These are phyloP conservation scores for Donacobius atricapilla DNA, from an alignment of 2,113 vertebrate genomes.

Conservation along the genomic window DNA sequence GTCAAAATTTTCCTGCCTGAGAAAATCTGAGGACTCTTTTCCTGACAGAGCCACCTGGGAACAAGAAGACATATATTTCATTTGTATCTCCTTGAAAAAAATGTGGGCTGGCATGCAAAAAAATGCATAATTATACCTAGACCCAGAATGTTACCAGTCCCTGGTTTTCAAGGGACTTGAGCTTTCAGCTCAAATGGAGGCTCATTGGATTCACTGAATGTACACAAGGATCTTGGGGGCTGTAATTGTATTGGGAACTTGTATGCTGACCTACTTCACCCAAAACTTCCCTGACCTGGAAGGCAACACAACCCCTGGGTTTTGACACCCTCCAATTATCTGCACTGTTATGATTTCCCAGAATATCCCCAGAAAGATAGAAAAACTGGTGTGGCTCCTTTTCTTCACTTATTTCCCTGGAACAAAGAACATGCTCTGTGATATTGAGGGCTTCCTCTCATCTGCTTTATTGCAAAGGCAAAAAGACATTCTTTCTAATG, in stretches of 20 bases:
- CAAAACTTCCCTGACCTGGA: background rate
- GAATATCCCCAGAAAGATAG: background rate
- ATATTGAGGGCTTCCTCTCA: background rate
- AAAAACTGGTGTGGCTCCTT: background rate
- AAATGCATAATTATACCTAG: background rate
- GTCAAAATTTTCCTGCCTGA: constrained; percentile 14
- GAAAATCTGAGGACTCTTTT: background rate
- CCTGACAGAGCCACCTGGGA: background rate
- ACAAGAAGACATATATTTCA: background rate
- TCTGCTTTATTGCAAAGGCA: background rate
- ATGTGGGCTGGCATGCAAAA: background rate
- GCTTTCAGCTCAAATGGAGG: background rate
- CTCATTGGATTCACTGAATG: background rate
- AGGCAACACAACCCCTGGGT: background rate
- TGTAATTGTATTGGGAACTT: background rate
- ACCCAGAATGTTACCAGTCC: background rate
- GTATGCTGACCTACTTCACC: background rate
- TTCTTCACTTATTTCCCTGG: background rate
- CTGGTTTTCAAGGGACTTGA: background rate
- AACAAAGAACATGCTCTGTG: background rate
- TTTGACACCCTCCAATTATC: background rate
- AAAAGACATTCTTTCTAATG: background rate
- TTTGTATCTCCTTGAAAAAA: background rate
- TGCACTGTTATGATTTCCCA: background rate
- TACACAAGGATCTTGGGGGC: background rate